Base-by-base conservation (phyloP, 2,113 vertebrate genomes). In the Phaethon lepturus region DNA sequence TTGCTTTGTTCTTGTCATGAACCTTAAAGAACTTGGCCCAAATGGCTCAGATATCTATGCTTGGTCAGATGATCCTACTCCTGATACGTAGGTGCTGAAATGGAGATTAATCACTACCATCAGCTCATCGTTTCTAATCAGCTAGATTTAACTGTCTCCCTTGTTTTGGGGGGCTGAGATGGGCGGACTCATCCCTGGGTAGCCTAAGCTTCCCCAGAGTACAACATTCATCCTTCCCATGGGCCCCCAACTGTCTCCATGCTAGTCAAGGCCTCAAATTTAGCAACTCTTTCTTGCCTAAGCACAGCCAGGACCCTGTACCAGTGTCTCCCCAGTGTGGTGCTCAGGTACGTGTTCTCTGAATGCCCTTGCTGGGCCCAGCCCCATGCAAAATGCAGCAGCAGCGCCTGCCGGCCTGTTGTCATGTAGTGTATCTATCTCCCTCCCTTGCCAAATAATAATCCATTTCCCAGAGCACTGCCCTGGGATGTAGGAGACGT, bases 401-500 rank as follows among this genome's bases (percentile, higher is more conserved):
- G 35, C 45, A 60, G 53, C 40, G 17, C 78, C 64, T 85, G 15
- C 49, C 5, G 1, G 35, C 10, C 0, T 9, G 7, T 33, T 75
- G 22, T 0, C 6, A 4, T 3, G 23, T 38, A 77, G 15, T 13
- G 9, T 38, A 38, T 38, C 38, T 67, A 73, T 78, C 69, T 77
- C 12, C 42, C 24, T 86, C 38, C 24, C 13, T 49, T 6, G 5
- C 33, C 2, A 10, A 58, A 25, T 17, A 62, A 31, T 20, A 66
- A 17, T 45, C 63, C 1, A 0, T 81, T 91, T 75, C 44, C 44
- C 11, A 82, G n/a, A 79, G 42, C 33, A 20, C 9, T 63, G 9
- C n/a, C 49, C 19, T 0, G 3, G 53, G n/a, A 8, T 0, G 2
- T 6, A 63, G 44, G 40, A 75, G 12, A 19, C 17, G 2, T 31